Evolutionary conservation across 2,113 vertebrate genomes (phyloP).

Genomic region (Stictonetta naevosa): DNA sequence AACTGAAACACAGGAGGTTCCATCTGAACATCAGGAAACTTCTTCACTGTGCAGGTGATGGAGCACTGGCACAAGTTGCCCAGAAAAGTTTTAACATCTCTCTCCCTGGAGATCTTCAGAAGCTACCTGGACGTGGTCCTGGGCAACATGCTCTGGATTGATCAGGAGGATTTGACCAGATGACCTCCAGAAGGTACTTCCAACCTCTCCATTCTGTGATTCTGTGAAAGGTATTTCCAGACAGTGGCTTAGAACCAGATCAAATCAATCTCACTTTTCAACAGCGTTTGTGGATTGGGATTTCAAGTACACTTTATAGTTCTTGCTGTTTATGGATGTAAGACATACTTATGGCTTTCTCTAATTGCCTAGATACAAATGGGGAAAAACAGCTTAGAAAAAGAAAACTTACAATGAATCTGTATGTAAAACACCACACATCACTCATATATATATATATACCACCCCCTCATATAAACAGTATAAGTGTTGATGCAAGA

Average conservation of each 20-base stretch:
- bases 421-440: not conserved
- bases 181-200: not conserved
- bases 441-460: not conserved
- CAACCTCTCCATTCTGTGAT: too few species aligned
- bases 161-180: not conserved
- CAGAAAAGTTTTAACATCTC: too few species aligned
- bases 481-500: not conserved
- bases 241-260: not conserved
- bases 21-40: too few species aligned
- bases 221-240: too few species aligned
- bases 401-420: not conserved
- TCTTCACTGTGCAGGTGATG: too few species aligned
- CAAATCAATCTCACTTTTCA: not conserved
- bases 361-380: not conserved
- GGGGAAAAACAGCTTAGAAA: not conserved
- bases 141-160: not conserved
- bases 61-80: too few species aligned
- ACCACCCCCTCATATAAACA: not conserved
- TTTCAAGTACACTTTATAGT: not conserved
- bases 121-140: too few species aligned
- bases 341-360: not conserved
- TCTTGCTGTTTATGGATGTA: not conserved
- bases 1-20: too few species aligned
- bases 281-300: not conserved
- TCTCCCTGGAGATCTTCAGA: too few species aligned